Percentiles rank a stretch among this genome's conserved stretches.
Evolutionary conservation across 2,888 invertebrate genomes (phyloP).

Genomic region (Leistus spinibarbis): DNA sequence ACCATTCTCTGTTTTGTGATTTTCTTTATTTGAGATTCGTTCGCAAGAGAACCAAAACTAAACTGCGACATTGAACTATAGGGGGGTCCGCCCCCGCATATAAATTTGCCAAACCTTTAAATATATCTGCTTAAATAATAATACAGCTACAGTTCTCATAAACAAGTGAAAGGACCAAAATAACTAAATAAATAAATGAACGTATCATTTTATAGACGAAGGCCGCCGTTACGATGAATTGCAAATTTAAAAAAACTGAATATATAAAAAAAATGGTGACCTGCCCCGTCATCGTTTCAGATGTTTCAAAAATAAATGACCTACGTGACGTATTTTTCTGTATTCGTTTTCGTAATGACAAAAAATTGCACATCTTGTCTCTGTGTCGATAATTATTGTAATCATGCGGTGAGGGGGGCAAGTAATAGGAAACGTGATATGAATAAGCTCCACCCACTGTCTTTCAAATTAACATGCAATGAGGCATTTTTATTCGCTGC

Average conservation of each 20-base stretch:
- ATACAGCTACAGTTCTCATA: neutral
- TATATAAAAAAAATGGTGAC: neutral
- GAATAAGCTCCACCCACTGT: neutral
- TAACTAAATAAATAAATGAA: neutral
- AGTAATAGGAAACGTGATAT: neutral
- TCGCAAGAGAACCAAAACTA: neutral
- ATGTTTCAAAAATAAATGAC: neutral
- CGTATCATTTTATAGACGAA: neutral
- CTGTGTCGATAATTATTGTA: conserved; percentile 27
- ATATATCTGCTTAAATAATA: neutral
- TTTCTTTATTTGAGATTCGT: too few relatives aligned
- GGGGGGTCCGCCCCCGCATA: neutral
- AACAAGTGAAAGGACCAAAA: neutral
- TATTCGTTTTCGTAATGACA: conserved; percentile 23
- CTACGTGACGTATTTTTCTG: neutral
- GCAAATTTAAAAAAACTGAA: neutral
- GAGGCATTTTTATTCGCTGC: neutral
- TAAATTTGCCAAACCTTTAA: neutral
- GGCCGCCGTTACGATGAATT: neutral
- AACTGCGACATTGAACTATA: neutral
- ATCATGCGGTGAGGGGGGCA: neutral
- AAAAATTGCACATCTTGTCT: conserved; percentile 31
- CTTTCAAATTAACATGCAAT: neutral
- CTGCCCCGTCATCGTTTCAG: neutral
- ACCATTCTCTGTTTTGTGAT: too few relatives aligned